Evolutionary conservation across 2,888 invertebrate genomes (phyloP), one percentile per base, ranked within the genome.

Genomic region (Taenaris catops): DNA sequence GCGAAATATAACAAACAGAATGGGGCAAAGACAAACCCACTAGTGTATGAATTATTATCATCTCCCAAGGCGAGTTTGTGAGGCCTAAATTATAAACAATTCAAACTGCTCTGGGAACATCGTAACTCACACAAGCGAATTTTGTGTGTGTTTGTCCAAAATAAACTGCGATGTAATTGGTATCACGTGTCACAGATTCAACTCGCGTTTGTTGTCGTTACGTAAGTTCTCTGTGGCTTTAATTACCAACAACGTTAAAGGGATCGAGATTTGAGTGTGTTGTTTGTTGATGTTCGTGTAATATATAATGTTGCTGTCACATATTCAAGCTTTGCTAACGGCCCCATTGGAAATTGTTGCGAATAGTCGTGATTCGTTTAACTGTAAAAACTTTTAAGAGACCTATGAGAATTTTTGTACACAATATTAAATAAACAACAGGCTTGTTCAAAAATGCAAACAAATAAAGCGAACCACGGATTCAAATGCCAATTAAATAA

Each of bases 1-100:
- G 4, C 14, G 14, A 4, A 4, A 14, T 3, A 14, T 3, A 2
- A 14, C 14, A 14, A 14, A 14, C 14, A 14, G 3, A 25, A 11
- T 25, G 12, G 24, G 12, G 24, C 7, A 25, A 26, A 26, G 26
- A 26, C 16, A 26, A 5, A 16, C 9, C 16, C 26, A 6, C 26
- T 5, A 5, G 17, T 3, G 16, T 26, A 26, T 26, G 26, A 26
- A 17, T 26, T 26, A 26, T 14, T 14, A 17, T 16, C 16, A 16
- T 17, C 16, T 8, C 8, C 8, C 26, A 8, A 16, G 26, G 16
- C 25, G 6, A 9, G 25, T 14, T 14, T 8, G 16, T 16, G 16
- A 5, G 26, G 26, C 12, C 4, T 4, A 4, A 25, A 25, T 8
- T 26, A 26, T 26, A 26, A 26, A 26, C 26, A 16, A 26, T 14